phyloP scores from a whole-genome alignment of 2,113 vertebrate genomes.

The Nerophis ophidion region DNA sequence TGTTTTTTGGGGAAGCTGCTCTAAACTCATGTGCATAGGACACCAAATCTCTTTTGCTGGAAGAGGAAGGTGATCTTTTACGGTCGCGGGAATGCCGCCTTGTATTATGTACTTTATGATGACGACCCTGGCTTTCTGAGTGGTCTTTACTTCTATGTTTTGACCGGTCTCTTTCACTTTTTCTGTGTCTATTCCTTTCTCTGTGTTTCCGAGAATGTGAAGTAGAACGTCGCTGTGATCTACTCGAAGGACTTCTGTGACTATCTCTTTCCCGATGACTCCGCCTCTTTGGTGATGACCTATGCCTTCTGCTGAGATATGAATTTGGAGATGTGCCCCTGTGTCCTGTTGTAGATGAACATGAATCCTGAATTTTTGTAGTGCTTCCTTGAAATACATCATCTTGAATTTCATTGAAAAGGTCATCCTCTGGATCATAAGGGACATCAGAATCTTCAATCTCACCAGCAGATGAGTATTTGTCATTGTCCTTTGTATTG shows the following conservation, averaged over 20 bases:
- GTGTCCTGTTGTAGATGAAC: conserved; percentile 31
- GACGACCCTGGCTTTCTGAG: conserved; percentile 48
- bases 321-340: conserved; percentile 31
- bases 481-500: conserved; percentile 41
- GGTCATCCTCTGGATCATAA: conserved; percentile 90
- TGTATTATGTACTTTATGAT: conserved; percentile 42
- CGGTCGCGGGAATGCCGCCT: conserved; percentile 39
- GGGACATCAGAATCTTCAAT: conserved; percentile 78
- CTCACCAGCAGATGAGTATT: conserved; percentile 60
- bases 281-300: conserved; percentile 56
- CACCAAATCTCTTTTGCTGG: conserved; percentile 48
- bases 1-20: conserved; percentile 26
- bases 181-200: conserved; percentile 57
- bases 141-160: conserved; percentile 52
- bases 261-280: conserved; percentile 50
- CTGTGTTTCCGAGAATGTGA: conserved; percentile 53
- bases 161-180: conserved; percentile 57
- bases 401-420: conserved; percentile 84
- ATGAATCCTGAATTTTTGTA: conserved; percentile 29
- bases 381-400: conserved; percentile 74
- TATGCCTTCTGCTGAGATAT: conserved; percentile 47
- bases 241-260: conserved; percentile 54
- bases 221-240: conserved; percentile 44
- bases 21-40: conserved; percentile 36
- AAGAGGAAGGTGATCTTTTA: conserved; percentile 54